These are phyloP conservation scores for Glyptemys insculpta DNA, from an alignment of 2,797 vertebrate species.

Conservation along the genomic window DNA sequence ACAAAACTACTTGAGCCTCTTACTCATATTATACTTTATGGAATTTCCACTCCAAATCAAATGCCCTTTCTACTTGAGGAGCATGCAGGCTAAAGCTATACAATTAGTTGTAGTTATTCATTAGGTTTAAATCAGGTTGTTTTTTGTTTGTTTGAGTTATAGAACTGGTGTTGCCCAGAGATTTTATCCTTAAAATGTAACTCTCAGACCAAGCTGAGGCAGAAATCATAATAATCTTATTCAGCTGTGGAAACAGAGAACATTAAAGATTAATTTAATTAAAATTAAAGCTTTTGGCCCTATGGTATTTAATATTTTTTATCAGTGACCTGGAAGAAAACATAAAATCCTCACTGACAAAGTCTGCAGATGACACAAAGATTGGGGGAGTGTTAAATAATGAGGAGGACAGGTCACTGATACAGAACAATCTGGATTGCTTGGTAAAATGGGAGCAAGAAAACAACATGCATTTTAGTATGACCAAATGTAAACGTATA, in stretches of 20 bases:
- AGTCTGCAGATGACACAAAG: not conserved
- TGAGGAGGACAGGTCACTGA: not conserved
- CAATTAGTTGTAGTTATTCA: not conserved
- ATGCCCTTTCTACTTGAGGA: not conserved
- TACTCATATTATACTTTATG: conserved; percentile 23
- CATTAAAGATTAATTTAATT: not conserved
- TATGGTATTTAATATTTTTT: not conserved
- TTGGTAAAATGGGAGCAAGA: not conserved
- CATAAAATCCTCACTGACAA: not conserved
- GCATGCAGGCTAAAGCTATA: not conserved
- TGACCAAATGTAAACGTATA: not conserved
- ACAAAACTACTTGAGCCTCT: not conserved
- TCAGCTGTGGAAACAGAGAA: conserved; percentile 32
- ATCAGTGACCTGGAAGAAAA: not conserved
- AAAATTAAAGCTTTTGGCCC: not conserved
- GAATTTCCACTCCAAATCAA: not conserved
- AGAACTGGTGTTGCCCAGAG: not conserved
- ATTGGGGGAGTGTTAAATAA: not conserved
- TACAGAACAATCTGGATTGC: not conserved
- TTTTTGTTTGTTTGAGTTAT: conserved; percentile 27
- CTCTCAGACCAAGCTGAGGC: conserved; percentile 17
- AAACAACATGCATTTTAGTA: not conserved
- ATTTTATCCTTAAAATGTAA: not conserved
- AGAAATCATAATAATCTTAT: conserved; percentile 53
- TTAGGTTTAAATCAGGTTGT: not conserved